Percentiles rank a stretch among this genome's conserved stretches.
Conservation (phyloP, 2,113 vertebrate genomes). For the Dipodomys merriami region DNA sequence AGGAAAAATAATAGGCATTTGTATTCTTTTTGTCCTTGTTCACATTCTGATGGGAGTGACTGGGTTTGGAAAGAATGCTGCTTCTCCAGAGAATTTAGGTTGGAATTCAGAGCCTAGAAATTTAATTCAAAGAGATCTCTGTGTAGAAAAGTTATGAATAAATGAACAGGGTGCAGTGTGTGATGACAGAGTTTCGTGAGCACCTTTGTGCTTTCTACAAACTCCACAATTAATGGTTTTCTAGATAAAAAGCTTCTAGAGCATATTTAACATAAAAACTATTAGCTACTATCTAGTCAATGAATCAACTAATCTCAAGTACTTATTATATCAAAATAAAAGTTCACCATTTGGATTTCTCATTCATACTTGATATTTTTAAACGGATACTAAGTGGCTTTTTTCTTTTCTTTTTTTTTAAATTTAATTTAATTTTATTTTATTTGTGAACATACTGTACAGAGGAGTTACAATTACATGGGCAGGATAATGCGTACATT, state of each 20-base stretch:
- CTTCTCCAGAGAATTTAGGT: conserved; percentile 44
- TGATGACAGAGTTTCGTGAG: background rate
- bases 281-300: background rate
- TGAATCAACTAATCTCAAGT: background rate
- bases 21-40: background rate
- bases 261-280: background rate
- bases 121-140: conserved; percentile 5
- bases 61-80: background rate
- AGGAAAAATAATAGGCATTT: background rate
- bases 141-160: conserved; percentile 23
- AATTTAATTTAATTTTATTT: too few species aligned
- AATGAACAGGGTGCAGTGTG: background rate
- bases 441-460: too few species aligned
- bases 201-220: background rate
- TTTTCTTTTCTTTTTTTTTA: background rate
- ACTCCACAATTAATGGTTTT: background rate
- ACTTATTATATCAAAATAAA: background rate
- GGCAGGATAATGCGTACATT: too few species aligned
- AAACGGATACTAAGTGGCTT: background rate
- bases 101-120: conserved; percentile 21
- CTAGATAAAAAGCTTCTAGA: background rate
- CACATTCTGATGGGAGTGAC: background rate
- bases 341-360: conserved; percentile 37
- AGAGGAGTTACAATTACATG: too few species aligned
- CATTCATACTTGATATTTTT: background rate